phyloP scores from a whole-genome alignment of 2,888 invertebrate species.

The Temnothorax unifasciatus region DNA sequence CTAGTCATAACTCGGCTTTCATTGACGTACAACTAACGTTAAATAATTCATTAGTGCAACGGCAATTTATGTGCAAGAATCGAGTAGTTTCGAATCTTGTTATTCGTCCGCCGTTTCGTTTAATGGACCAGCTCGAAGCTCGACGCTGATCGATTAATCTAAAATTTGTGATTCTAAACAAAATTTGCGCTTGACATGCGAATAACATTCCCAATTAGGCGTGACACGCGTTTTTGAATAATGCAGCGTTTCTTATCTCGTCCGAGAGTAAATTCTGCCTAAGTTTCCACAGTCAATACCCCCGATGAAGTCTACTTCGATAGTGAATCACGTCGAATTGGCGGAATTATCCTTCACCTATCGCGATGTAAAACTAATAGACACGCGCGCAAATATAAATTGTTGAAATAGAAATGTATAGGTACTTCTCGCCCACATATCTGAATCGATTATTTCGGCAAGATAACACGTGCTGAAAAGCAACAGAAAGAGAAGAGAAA shows the following conservation, averaged over 20 bases:
- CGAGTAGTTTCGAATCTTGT: slow-evolving; percentile 4
- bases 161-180: slow-evolving; percentile 43
- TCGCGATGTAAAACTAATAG: slow-evolving; percentile 17
- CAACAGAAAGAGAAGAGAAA: slow-evolving; percentile 13
- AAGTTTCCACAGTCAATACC: slow-evolving; percentile 2
- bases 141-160: slow-evolving; percentile 11
- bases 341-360: slow-evolving; percentile 4
- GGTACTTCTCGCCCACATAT: slow-evolving; percentile 18
- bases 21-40: slow-evolving; percentile 36
- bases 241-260: slow-evolving; percentile 35
- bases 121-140: slow-evolving; percentile 15
- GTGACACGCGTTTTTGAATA: slow-evolving; percentile 44
- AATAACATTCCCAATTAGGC: slow-evolving; percentile 37
- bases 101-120: background rate
- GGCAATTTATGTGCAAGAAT: slow-evolving; percentile 29
- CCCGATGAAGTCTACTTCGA: slow-evolving; percentile 26
- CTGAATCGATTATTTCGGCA: slow-evolving; percentile 34
- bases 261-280: background rate
- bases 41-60: slow-evolving; percentile 51
- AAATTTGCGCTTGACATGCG: slow-evolving; percentile 20
- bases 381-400: slow-evolving; percentile 29
- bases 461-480: slow-evolving; percentile 32
- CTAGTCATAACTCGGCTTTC: slow-evolving; percentile 17
- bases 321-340: slow-evolving; percentile 16
- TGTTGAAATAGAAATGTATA: slow-evolving; percentile 24